A percentile compares a stretch with the other conserved stretches of the same genome.
Conservation (phyloP, 2,113 vertebrate genomes). For the Cyphomyrus discorhynchus region DNA sequence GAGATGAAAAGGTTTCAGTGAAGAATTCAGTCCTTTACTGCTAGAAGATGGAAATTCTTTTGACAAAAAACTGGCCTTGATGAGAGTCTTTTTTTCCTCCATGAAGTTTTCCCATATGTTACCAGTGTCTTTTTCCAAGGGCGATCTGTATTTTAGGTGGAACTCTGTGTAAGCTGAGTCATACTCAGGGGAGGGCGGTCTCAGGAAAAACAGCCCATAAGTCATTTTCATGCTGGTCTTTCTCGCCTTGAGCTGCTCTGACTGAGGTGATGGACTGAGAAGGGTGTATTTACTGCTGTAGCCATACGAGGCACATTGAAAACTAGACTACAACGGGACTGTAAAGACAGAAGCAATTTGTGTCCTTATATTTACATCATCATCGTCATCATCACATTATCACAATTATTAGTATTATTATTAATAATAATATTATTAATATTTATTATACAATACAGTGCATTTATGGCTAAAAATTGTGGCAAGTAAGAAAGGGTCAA, state of each 20-base stretch:
- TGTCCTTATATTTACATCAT: neutral
- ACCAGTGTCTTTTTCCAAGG: slow-evolving; percentile 30
- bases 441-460: neutral
- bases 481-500: neutral
- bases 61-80: neutral
- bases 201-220: slow-evolving; percentile 35
- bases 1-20: neutral
- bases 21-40: neutral
- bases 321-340: neutral
- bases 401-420: neutral
- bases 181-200: slow-evolving; percentile 35
- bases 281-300: neutral
- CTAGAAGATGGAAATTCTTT: neutral
- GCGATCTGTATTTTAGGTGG: slow-evolving; percentile 42
- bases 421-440: neutral
- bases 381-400: neutral
- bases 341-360: neutral
- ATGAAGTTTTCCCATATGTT: slow-evolving; percentile 20
- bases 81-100: neutral
- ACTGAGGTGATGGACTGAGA: slow-evolving; percentile 21
- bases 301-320: neutral
- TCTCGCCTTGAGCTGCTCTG: slow-evolving; percentile 32
- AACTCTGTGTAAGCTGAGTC: slow-evolving; percentile 37
- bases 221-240: slow-evolving; percentile 38
- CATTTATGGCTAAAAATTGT: neutral